Percentiles rank a stretch among this genome's conserved stretches.
phyloP scores from a whole-genome alignment of 2,113 vertebrate species.

The Anolis sagrei region DNA sequence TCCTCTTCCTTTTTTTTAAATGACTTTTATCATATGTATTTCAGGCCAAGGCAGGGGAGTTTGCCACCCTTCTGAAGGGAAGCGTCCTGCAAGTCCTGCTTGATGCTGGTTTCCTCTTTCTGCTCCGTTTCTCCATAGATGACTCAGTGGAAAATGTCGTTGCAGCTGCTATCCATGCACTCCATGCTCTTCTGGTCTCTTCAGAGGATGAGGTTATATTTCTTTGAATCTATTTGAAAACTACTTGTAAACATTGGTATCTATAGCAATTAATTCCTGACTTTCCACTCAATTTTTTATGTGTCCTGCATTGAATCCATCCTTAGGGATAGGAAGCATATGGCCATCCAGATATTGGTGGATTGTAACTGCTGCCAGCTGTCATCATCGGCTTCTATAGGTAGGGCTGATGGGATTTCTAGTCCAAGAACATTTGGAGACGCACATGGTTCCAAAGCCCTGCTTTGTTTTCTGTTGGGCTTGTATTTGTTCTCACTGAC shows the following conservation, averaged over 20 bases:
- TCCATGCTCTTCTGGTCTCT: slow-evolving; percentile 86
- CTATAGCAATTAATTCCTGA: background rate
- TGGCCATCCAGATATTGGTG: background rate
- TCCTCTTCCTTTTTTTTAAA: background rate
- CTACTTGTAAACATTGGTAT: background rate
- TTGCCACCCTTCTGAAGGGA: slow-evolving; percentile 80
- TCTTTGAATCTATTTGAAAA: background rate
- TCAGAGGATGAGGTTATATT: slow-evolving; percentile 86
- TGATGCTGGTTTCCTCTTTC: slow-evolving; percentile 94
- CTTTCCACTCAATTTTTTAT: background rate
- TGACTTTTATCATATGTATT: slow-evolving; percentile 19
- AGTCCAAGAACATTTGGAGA: background rate
- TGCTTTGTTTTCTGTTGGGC: background rate
- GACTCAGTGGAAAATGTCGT: slow-evolving; percentile 89
- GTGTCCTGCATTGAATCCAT: background rate
- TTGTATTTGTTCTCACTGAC: background rate
- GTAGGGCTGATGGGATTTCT: background rate
- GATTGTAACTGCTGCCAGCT: background rate
- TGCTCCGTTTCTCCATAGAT: slow-evolving; percentile 92
- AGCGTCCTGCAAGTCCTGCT: slow-evolving; percentile 85
- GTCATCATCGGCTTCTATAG: background rate
- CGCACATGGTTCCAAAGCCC: background rate
- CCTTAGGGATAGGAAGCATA: background rate
- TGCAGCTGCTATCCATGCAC: slow-evolving; percentile 82
- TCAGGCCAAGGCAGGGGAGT: slow-evolving; percentile 87